Conservation (phyloP, 2,888 invertebrate genomes). For the Elmis aenea region DNA sequence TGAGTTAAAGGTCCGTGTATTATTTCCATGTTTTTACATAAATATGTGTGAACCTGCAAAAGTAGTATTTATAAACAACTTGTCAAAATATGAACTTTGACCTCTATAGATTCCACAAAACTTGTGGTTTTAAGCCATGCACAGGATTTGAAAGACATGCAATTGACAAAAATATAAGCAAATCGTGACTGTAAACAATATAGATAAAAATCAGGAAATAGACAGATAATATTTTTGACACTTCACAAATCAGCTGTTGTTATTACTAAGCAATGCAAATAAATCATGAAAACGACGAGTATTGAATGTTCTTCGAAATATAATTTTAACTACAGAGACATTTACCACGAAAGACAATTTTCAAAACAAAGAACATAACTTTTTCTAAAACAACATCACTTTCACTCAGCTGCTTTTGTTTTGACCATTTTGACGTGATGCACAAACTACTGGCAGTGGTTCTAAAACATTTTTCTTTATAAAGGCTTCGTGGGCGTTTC, state of each 20-base stretch:
- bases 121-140: constrained; percentile 7
- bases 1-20: constrained; percentile 2
- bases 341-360: constrained; percentile 1
- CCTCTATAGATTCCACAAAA: constrained; percentile 6
- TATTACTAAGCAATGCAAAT: too few relatives aligned
- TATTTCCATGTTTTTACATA: constrained; percentile 4
- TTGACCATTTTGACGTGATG: too few relatives aligned
- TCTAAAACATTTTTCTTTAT: too few relatives aligned
- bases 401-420: constrained; percentile 26
- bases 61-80: too few relatives aligned
- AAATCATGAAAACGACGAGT: too few relatives aligned
- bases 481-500: too few relatives aligned
- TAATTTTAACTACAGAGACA: not conserved
- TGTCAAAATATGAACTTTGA: constrained; percentile 8
- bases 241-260: constrained; percentile 17
- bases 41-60: too few relatives aligned
- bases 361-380: constrained; percentile 4
- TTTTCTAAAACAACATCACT: constrained; percentile 10
- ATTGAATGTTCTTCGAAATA: constrained; percentile 5
- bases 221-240: constrained; percentile 18
- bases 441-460: too few relatives aligned
- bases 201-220: constrained; percentile 14
- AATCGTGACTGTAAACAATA: constrained; percentile 14
- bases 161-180: constrained; percentile 8
- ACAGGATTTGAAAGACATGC: constrained; percentile 8